These are phyloP conservation scores for Somateria mollissima DNA, from an alignment of 2,797 vertebrate genomes.

Conservation along the genomic window DNA sequence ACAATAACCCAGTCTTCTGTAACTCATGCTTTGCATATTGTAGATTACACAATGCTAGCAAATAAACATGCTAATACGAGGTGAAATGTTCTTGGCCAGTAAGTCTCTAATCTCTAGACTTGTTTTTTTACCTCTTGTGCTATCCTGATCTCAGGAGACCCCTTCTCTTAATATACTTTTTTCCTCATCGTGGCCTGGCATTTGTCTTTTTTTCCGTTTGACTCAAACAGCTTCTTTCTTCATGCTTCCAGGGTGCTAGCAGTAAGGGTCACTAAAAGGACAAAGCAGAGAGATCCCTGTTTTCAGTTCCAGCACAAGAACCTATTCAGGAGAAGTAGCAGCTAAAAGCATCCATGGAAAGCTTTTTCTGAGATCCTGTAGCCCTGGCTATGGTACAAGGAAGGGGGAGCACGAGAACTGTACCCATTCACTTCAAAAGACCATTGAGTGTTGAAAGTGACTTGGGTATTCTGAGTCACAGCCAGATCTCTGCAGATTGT, in stretches of 20 bases:
- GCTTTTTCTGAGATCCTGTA: neutral
- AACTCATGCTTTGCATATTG: neutral
- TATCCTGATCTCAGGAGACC: neutral
- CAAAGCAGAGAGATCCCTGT: neutral
- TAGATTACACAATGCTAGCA: neutral
- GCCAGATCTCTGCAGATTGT: neutral
- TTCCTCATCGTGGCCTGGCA: neutral
- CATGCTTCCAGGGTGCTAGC: neutral
- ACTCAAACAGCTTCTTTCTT: conserved; percentile 6
- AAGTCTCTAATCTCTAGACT: neutral
- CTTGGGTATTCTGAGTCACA: neutral
- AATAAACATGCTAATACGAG: neutral
- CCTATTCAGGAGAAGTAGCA: neutral
- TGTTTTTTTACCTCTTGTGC: neutral
- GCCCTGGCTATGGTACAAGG: neutral
- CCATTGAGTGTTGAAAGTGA: neutral
- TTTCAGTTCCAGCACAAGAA: neutral
- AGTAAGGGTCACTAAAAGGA: neutral
- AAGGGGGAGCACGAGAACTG: neutral
- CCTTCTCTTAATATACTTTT: neutral
- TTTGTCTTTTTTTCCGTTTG: neutral
- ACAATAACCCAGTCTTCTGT: neutral
- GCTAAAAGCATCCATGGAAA: neutral
- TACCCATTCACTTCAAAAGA: neutral
- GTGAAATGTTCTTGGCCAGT: neutral